Conservation (phyloP, 2,797 vertebrate species). For the Leuciscus waleckii region DNA sequence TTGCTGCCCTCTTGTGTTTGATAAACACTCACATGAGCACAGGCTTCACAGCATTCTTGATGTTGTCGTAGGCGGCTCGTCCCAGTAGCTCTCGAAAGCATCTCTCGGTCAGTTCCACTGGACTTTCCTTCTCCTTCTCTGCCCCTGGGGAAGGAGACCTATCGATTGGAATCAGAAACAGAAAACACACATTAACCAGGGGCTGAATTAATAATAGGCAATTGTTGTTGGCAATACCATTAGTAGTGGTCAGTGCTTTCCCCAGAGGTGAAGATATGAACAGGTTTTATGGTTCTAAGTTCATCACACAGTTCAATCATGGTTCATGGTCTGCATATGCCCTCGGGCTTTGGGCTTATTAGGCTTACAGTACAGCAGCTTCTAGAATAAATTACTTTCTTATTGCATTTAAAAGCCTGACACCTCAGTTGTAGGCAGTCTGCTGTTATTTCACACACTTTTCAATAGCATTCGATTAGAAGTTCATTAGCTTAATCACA, state of each 20-base stretch:
- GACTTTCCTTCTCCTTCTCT: constrained; percentile 84
- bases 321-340: background rate
- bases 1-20: constrained; percentile 30
- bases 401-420: constrained; percentile 20
- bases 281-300: constrained; percentile 8
- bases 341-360: background rate
- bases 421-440: constrained; percentile 7
- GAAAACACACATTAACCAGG: background rate
- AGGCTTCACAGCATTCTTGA: constrained; percentile 84
- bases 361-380: constrained; percentile 2
- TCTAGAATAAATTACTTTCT: constrained; percentile 13
- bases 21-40: constrained; percentile 80
- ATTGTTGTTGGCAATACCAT: background rate
- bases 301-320: background rate
- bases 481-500: constrained; percentile 40
- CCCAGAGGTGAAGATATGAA: background rate
- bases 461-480: constrained; percentile 21
- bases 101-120: constrained; percentile 79
- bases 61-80: constrained; percentile 83
- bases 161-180: constrained; percentile 8
- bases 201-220: background rate
- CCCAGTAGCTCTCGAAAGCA: constrained; percentile 84
- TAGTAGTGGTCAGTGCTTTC: constrained; percentile 23
- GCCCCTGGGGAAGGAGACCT: constrained; percentile 67
- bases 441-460: constrained; percentile 23